phyloP scores from a whole-genome alignment of 2,888 invertebrate genomes.

The Microchrysa polita region DNA sequence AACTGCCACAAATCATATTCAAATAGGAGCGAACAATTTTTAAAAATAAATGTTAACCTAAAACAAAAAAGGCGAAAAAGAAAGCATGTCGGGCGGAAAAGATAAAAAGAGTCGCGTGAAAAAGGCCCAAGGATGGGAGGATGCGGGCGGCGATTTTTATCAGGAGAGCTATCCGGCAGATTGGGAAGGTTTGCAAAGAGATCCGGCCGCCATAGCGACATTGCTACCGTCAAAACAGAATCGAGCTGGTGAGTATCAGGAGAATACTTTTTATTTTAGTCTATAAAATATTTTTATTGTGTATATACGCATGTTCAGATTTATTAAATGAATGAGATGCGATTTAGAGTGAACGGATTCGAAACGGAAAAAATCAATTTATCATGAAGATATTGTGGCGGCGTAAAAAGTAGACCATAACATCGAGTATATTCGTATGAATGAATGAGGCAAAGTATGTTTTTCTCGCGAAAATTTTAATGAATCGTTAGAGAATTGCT shows the following conservation, averaged over 20 bases:
- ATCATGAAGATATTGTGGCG: no score
- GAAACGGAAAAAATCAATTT: no score
- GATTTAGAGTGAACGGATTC: no score
- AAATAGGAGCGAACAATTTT: neutral
- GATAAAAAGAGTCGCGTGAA: slow-evolving; percentile 68
- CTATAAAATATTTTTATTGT: no score
- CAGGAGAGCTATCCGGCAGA: slow-evolving; percentile 82
- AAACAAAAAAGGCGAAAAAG: no score
- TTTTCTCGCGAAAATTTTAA: no score
- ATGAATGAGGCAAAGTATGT: no score
- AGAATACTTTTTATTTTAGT: neutral
- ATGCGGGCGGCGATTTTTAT: slow-evolving; percentile 85
- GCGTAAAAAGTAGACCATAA: no score
- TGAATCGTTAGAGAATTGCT: neutral
- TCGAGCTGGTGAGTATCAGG: slow-evolving; percentile 70
- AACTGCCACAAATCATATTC: slow-evolving; percentile 4
- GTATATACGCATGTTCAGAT: no score
- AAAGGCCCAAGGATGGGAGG: slow-evolving; percentile 79
- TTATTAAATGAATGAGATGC: no score
- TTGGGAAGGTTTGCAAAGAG: slow-evolving; percentile 76
- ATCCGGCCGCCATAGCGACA: slow-evolving; percentile 79
- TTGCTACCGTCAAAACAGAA: slow-evolving; percentile 82
- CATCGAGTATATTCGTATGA: no score
- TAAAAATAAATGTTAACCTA: slow-evolving; percentile 18
- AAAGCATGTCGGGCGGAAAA: slow-evolving; percentile 73